These are phyloP conservation scores for Tetranychus piercei DNA, from an alignment of 2,888 invertebrate genomes.

Conservation along the genomic window DNA sequence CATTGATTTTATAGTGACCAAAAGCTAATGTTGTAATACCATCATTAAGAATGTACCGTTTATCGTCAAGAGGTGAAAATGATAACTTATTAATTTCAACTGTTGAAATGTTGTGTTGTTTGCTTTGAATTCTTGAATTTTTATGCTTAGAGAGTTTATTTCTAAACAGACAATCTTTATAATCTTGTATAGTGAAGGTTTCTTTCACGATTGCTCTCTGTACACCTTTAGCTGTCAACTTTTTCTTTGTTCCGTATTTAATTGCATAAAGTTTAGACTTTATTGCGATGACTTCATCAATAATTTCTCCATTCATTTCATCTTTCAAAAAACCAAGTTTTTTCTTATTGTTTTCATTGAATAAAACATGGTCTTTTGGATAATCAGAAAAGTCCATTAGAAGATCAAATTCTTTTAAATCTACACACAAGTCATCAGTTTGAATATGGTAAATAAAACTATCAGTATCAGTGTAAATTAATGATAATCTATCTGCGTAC, in stretches of 20 bases:
- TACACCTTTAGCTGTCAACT: background rate
- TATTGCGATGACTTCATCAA: slow-evolving; percentile 29
- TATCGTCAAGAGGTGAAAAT: background rate
- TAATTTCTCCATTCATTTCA: slow-evolving; percentile 28
- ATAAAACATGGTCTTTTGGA: slow-evolving; percentile 25
- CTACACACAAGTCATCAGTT: slow-evolving; percentile 28
- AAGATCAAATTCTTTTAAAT: slow-evolving; percentile 22
- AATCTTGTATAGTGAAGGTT: background rate
- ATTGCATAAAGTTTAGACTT: slow-evolving; percentile 21
- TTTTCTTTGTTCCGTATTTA: background rate
- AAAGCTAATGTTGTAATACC: background rate
- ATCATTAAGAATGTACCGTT: background rate
- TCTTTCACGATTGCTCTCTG: background rate
- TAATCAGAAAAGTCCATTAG: slow-evolving; percentile 29
- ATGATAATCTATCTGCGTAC: slow-evolving; percentile 26
- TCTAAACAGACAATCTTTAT: background rate
- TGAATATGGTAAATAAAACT: slow-evolving; percentile 27
- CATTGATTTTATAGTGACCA: background rate
- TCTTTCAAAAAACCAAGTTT: slow-evolving; percentile 30
- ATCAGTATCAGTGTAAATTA: slow-evolving; percentile 31
- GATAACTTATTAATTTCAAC: background rate
- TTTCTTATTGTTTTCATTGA: slow-evolving; percentile 29
- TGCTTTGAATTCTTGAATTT: background rate
- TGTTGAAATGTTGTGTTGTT: background rate
- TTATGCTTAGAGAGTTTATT: background rate